phyloP scores from a whole-genome alignment of 2,797 vertebrate genomes.

The Leptatherina wallacei region DNA sequence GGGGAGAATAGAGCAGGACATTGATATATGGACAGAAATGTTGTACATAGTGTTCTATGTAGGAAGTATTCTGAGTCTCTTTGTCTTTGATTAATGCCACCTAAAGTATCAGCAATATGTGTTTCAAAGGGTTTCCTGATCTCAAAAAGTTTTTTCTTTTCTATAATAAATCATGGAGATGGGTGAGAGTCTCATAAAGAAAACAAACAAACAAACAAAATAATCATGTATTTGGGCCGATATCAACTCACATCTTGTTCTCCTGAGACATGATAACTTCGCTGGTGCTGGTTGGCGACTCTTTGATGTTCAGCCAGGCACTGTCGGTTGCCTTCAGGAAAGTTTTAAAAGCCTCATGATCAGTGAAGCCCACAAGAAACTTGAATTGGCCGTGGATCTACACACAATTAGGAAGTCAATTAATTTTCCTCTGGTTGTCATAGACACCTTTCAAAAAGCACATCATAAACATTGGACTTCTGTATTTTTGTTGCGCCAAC shows the following conservation, averaged over 20 bases:
- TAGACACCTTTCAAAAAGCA: not conserved
- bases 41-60: too few species aligned
- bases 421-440: not conserved
- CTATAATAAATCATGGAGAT: too few species aligned
- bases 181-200: too few species aligned
- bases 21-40: too few species aligned
- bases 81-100: too few species aligned
- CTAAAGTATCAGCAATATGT: too few species aligned
- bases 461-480: not conserved
- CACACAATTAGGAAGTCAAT: conserved; percentile 3
- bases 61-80: too few species aligned
- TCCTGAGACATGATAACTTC: rapidly evolving
- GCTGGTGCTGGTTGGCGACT: rapidly evolving
- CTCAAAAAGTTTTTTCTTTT: too few species aligned
- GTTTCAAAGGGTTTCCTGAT: too few species aligned
- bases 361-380: conserved; percentile 19
- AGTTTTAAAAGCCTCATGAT: rapidly evolving
- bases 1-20: too few species aligned
- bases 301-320: not conserved
- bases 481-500: not conserved
- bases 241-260: conserved; percentile 44
- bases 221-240: not conserved
- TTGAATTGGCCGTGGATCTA: conserved; percentile 3
- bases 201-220: not conserved
- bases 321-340: conserved; percentile 19